Conservation (phyloP, 2,113 vertebrate species). For the Candoia aspera region DNA sequence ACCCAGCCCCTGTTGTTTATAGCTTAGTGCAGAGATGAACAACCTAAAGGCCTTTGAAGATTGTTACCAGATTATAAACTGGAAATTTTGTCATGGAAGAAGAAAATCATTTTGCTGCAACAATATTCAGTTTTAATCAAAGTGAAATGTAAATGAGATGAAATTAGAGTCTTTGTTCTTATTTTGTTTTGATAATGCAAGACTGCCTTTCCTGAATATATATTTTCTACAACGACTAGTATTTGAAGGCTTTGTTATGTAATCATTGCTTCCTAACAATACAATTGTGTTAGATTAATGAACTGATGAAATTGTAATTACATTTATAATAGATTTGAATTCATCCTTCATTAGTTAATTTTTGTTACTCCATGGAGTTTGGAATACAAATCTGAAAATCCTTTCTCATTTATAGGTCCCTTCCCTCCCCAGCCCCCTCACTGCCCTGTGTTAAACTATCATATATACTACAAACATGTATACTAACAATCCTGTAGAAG, state of each 20-base stretch:
- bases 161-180: background rate
- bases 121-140: too few species aligned
- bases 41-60: too few species aligned
- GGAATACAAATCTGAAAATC: background rate
- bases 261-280: constrained; percentile 27
- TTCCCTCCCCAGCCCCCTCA: background rate
- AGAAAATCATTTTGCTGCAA: too few species aligned
- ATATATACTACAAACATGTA: too few species aligned
- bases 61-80: too few species aligned
- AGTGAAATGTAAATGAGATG: too few species aligned
- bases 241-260: constrained; percentile 11
- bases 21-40: too few species aligned
- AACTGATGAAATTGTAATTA: constrained; percentile 25
- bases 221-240: background rate
- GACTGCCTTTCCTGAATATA: constrained; percentile 20
- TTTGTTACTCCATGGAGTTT: background rate
- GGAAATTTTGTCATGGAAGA: too few species aligned
- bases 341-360: background rate
- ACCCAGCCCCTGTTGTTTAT: too few species aligned
- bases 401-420: background rate
- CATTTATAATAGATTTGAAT: background rate
- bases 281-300: constrained; percentile 16
- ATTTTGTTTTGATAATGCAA: constrained; percentile 6
- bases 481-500: background rate
- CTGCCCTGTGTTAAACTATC: background rate